Evolutionary conservation across 2,113 vertebrate genomes (phyloP), one percentile per base, ranked within the genome.

Genomic region (Prionailurus viverrinus): DNA sequence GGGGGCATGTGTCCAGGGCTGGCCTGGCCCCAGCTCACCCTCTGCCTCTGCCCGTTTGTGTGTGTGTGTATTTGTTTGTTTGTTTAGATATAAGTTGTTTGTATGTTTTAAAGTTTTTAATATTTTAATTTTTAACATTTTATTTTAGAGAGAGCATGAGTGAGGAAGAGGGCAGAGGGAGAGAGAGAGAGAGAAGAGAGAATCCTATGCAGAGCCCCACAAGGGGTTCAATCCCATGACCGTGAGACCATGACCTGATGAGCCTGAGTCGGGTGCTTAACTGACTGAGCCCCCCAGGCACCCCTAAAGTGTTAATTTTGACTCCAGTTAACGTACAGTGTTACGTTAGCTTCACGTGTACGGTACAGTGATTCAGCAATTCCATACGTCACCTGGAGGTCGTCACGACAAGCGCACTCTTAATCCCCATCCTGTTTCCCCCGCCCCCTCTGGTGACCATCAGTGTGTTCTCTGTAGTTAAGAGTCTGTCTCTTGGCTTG

Each of bases 321-420:
- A 78, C 31, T 31, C 74, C 27, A 76, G 13, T 76, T 45, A 45
- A 14, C 7, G 4, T 7, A 1, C n/a, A 14, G 41, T 29, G 39
- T 29, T 4, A 25, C 0, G 14, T 2, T 8, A 25, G 39, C 15
- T 31, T 45, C 74, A 16, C 14, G 27, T 16, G 27, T 31, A 29
- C 1, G 4, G 27, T 27, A 45, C 4, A 31, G 41, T 9, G 41
- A 16, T 9, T 15, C 74, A 1, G 74, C 27, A 1, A 1, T 29
- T 16, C 25, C 15, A 0, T 15, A 13, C 10, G 2, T 36, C 13
- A 7, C 73, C 41, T 18, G 1, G 21, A 4, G 23, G 25, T 45
- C 23, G 19, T 19, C 68, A 69, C 33, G 8, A 45, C 45, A 19
- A n/a, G 33, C 2, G 68, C 18, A 5, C 21, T 71, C 19, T 9